These are phyloP conservation scores for Hippolais icterina DNA, from an alignment of 2,113 vertebrate species.

Conservation along the genomic window DNA sequence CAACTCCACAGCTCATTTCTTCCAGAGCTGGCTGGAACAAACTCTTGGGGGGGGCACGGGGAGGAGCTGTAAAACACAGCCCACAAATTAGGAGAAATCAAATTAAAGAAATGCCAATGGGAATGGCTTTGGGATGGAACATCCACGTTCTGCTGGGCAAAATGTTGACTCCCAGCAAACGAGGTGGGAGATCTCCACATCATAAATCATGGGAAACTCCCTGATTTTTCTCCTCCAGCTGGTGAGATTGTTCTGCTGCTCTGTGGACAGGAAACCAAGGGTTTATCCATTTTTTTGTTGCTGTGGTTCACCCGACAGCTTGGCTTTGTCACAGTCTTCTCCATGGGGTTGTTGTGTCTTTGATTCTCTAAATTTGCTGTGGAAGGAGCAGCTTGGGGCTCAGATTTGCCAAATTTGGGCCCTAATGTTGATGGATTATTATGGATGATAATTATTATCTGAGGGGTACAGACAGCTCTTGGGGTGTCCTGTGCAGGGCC, in stretches of 20 bases:
- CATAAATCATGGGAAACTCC: neutral
- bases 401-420: neutral
- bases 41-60: neutral
- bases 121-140: neutral
- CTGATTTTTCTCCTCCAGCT: neutral
- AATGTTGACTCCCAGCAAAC: neutral
- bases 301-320: neutral
- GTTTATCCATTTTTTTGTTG: neutral
- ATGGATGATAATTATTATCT: neutral
- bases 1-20: slow-evolving; percentile 45
- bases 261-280: neutral
- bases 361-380: neutral
- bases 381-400: neutral
- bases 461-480: neutral
- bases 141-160: neutral
- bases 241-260: neutral
- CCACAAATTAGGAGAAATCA: slow-evolving; percentile 31
- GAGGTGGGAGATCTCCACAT: neutral
- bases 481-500: neutral
- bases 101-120: slow-evolving; percentile 37
- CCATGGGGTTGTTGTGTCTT: fast-evolving
- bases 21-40: neutral
- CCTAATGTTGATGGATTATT: neutral
- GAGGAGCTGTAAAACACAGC: neutral
- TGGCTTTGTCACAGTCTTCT: neutral